Evolutionary conservation across 1,140 invertebrate genomes (phyloP).

Genomic region (Pararge aegeria): DNA sequence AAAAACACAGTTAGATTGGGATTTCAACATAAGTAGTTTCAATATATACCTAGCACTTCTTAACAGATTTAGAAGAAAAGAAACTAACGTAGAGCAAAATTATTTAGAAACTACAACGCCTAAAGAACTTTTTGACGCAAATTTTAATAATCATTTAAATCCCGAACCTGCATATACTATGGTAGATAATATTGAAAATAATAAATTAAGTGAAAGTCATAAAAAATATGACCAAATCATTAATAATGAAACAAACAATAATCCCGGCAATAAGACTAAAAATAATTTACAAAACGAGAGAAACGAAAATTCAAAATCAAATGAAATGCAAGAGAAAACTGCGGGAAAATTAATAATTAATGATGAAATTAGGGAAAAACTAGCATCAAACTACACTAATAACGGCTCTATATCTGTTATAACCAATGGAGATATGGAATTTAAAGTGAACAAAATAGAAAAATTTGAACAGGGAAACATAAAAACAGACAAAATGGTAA

Average conservation of each 20-base stretch:
- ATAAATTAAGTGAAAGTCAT: not conserved
- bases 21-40: slow-evolving; percentile 22
- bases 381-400: too few species aligned
- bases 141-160: slow-evolving; percentile 10
- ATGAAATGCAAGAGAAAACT: slow-evolving; percentile 35
- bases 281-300: not conserved
- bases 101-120: slow-evolving; percentile 8
- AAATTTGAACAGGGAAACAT: slow-evolving; percentile 7
- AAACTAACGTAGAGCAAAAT: slow-evolving; percentile 7
- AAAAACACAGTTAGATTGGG: slow-evolving; percentile 14
- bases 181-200: slow-evolving; percentile 16
- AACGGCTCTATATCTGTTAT: not conserved
- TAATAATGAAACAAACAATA: not conserved
- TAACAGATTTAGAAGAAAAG: slow-evolving; percentile 60
- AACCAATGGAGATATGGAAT: too few species aligned
- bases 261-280: not conserved
- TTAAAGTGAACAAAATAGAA: not conserved
- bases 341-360: slow-evolving; percentile 63
- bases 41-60: slow-evolving; percentile 49
- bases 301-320: slow-evolving; percentile 16
- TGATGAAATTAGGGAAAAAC: slow-evolving; percentile 52
- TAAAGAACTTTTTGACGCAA: slow-evolving; percentile 13
- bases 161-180: slow-evolving; percentile 7
- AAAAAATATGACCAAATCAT: not conserved
- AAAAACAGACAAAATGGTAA: slow-evolving; percentile 17